phyloP scores from a whole-genome alignment of 1,140 invertebrate genomes.

The Melipona quadrifasciata region DNA sequence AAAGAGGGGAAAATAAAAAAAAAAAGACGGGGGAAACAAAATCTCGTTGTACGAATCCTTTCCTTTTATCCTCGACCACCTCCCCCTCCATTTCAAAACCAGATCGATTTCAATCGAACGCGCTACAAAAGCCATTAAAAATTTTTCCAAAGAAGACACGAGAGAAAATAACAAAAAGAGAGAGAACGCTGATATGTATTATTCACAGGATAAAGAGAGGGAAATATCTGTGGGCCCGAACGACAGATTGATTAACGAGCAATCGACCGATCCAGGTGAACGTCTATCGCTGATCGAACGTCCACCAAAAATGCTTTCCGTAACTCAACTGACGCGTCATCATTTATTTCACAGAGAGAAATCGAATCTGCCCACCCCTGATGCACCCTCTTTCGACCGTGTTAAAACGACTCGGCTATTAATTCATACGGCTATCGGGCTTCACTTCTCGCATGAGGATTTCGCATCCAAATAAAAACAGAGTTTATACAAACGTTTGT shows the following conservation, averaged over 20 bases:
- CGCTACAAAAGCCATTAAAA: not conserved
- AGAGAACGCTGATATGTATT: not conserved
- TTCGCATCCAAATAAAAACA: too few species aligned
- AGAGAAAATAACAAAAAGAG: too few species aligned
- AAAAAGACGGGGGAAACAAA: too few species aligned
- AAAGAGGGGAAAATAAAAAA: too few species aligned
- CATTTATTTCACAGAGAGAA: conserved; percentile 10
- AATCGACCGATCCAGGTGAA: conserved; percentile 8
- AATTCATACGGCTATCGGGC: not conserved
- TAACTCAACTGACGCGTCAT: not conserved
- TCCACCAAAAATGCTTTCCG: conserved; percentile 1
- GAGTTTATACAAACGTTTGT: too few species aligned
- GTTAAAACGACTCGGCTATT: not conserved
- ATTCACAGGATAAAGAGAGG: not conserved
- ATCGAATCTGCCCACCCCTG: not conserved
- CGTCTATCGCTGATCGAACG: conserved; percentile 15
- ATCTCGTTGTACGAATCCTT: not conserved
- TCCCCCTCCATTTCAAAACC: not conserved
- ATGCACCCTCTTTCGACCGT: not conserved
- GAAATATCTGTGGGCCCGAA: not conserved
- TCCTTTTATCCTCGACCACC: not conserved
- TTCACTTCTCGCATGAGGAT: not conserved
- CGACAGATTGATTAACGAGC: conserved; percentile 42
- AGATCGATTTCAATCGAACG: not conserved
- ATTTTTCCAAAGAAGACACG: too few species aligned